A percentile compares a stretch with the other conserved stretches of the same genome.
These are phyloP conservation scores for Popillia japonica DNA, from an alignment of 1,140 invertebrate genomes.

Conservation along the genomic window DNA sequence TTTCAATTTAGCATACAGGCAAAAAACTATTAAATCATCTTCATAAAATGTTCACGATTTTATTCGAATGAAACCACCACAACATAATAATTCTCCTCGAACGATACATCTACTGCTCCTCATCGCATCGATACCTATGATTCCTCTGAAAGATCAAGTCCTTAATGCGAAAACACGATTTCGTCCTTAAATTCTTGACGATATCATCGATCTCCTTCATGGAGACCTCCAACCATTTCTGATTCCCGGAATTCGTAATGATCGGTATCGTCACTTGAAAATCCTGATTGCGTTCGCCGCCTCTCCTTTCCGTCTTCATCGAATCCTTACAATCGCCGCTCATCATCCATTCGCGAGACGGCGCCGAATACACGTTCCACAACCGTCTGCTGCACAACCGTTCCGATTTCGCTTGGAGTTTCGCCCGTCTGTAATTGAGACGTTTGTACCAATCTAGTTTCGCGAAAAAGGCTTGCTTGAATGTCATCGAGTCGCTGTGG, in stretches of 20 bases:
- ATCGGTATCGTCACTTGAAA: slow-evolving; percentile 8
- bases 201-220: not conserved
- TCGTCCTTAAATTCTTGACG: slow-evolving; percentile 23
- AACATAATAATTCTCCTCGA: not conserved
- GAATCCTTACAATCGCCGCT: slow-evolving; percentile 21
- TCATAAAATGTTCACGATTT: too few relatives aligned
- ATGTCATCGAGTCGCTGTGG: not conserved
- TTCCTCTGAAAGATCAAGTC: slow-evolving; percentile 26
- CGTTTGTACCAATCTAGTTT: slow-evolving; percentile 9
- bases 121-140: not conserved
- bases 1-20: too few relatives aligned
- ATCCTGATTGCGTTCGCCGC: not conserved
- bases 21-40: too few relatives aligned
- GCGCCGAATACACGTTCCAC: slow-evolving; percentile 29
- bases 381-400: not conserved
- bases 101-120: not conserved
- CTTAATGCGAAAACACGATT: not conserved
- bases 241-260: not conserved
- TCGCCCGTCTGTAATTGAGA: not conserved
- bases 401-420: not conserved
- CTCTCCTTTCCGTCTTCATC: not conserved
- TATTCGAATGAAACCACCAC: not conserved
- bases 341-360: slow-evolving; percentile 27
- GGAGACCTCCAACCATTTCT: not conserved
- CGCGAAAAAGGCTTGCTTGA: slow-evolving; percentile 13